These are phyloP conservation scores for Nasonia oneida DNA, from an alignment of 2,888 invertebrate species.

Conservation along the genomic window DNA sequence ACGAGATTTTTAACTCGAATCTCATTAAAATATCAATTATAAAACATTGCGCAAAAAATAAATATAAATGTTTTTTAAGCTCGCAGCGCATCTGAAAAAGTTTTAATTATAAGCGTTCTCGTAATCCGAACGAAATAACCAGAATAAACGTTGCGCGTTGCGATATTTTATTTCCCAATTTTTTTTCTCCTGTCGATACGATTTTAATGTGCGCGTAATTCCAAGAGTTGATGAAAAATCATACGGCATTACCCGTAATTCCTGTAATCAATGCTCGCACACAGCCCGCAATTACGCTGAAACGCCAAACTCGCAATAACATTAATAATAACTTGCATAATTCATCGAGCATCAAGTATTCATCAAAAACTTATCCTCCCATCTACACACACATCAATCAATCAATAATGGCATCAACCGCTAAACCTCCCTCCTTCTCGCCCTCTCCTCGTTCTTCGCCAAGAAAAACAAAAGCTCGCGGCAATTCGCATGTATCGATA, in stretches of 20 bases:
- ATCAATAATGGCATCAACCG: background rate
- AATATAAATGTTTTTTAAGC: background rate
- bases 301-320: background rate
- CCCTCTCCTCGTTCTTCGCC: background rate
- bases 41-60: background rate
- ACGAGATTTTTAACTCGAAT: background rate
- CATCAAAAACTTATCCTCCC: constrained; percentile 18
- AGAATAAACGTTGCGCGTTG: background rate
- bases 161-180: background rate
- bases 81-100: background rate
- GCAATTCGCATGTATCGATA: background rate
- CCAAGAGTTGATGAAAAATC: background rate
- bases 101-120: constrained; percentile 1
- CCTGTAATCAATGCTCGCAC: background rate
- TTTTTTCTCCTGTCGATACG: background rate
- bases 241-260: background rate
- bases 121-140: background rate
- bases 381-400: background rate
- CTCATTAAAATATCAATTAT: background rate
- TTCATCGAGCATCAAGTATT: background rate
- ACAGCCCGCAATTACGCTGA: background rate
- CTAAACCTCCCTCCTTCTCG: background rate
- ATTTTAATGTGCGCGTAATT: background rate
- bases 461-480: background rate
- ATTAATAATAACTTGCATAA: constrained; percentile 1